Base-by-base conservation (phyloP, 1,140 invertebrate genomes). In the Geopemphigus sp. region DNA sequence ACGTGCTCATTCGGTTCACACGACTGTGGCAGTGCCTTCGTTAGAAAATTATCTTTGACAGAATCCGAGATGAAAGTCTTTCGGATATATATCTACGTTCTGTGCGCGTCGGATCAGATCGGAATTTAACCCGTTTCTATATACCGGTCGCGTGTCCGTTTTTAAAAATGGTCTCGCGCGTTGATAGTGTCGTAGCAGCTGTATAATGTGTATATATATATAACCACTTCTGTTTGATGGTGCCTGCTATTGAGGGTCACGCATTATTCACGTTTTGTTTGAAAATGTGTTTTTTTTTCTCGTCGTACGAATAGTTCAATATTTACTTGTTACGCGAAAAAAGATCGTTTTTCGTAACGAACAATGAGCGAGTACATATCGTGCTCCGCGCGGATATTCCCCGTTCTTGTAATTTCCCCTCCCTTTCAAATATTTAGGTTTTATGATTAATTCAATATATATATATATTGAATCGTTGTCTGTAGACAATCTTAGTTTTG, bases 101-200 rank as follows among this genome's bases (percentile, higher is more conserved):
- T 54, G 32, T 19, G 53, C 19, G 54, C 72, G 57, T 78, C 45
- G 74, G 39, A 54, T 78, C 74, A 26, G 22, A 78, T 78, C 3
- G 74, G 74, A 78, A 78, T 78, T 78, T 59, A 78, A 78, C 74
- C 63, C 57, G 74, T 78, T 78, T 63, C 45, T 24, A 22, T 12
- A 4, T 45, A 19, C 19, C 56, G 17, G 45, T 15, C 24, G 39
- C 24, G 66, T 68, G 56, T 76, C 8, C 56, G 66, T 50, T 47
- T 68, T 50, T 26, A 50, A 68, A 68, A 50, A 68, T 32, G 66
- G 45, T 68, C 22, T 68, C 47, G 39, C 24, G 45, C 6, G 39
- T 14, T 68, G 39, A 50, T 45, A 68, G 66, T 68, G 39, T 68
- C 8, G 45, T 15, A 47, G 45, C 22, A 59, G 14, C 12, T n/a